phyloP scores from a whole-genome alignment of 1,140 invertebrate species.

The Drosophila nikananu region DNA sequence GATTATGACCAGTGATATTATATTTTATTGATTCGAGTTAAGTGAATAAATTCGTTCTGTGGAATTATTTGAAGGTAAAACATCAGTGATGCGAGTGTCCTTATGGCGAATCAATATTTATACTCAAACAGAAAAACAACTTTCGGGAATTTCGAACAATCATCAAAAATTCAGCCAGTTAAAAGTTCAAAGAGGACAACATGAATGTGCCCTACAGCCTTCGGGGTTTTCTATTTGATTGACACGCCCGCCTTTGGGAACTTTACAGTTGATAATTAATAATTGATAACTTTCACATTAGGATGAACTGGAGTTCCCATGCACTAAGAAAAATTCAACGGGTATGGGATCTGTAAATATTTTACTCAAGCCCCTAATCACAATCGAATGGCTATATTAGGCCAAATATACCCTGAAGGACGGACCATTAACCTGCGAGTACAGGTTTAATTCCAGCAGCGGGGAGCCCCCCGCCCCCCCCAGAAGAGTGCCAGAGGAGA shows the following conservation, averaged over 20 bases:
- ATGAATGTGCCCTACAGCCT: conserved; percentile 16
- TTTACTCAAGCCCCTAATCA: conserved; percentile 62
- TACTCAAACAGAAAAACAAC: conserved; percentile 37
- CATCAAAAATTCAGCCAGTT: conserved; percentile 62
- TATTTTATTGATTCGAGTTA: conserved; percentile 53
- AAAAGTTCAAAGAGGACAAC: conserved; percentile 15
- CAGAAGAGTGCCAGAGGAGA: conserved; percentile 5
- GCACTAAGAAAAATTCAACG: conserved; percentile 28
- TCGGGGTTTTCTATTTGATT: conserved; percentile 22
- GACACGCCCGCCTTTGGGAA: conserved; percentile 58
- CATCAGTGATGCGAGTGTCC: conserved; percentile 18
- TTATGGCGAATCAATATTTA: conserved; percentile 48
- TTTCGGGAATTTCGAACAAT: conserved; percentile 36
- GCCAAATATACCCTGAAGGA: conserved; percentile 45
- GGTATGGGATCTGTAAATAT: conserved; percentile 57
- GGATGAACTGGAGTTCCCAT: conserved; percentile 23
- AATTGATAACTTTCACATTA: conserved; percentile 51
- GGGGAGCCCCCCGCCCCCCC: too few relatives aligned
- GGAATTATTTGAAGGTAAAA: conserved; percentile 11
- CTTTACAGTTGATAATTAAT: conserved; percentile 71
- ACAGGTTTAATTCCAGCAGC: conserved; percentile 5
- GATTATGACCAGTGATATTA: conserved; percentile 73
- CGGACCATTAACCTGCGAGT: conserved; percentile 31
- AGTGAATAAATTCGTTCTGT: conserved; percentile 47
- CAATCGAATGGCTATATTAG: conserved; percentile 66